Evolutionary conservation across 2,113 vertebrate genomes (phyloP).

Genomic region (Mormyrus iriodes): DNA sequence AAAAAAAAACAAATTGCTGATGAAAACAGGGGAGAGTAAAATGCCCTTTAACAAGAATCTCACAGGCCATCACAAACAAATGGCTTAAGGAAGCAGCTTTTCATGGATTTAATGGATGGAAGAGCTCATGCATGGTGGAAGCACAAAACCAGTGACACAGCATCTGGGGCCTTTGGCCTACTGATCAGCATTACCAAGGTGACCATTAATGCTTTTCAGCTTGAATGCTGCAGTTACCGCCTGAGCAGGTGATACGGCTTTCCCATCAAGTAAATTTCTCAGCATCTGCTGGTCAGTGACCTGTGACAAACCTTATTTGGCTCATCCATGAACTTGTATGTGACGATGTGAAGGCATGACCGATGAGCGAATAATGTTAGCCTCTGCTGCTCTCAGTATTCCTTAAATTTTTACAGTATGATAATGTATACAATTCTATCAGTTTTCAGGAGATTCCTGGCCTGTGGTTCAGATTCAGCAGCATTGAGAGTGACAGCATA

Average conservation of each 20-base stretch:
- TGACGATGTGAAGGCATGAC: not conserved
- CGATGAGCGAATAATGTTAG: not conserved
- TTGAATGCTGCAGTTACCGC: not conserved
- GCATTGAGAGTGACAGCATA: not conserved
- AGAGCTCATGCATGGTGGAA: not conserved
- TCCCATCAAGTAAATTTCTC: not conserved
- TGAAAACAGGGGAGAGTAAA: not conserved
- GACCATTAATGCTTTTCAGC: slow-evolving; percentile 20
- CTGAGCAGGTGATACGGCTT: slow-evolving; percentile 12
- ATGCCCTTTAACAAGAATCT: not conserved
- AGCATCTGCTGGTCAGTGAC: not conserved
- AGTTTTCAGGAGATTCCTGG: not conserved
- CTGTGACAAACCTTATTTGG: not conserved
- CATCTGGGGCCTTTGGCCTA: not conserved
- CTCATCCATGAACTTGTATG: not conserved
- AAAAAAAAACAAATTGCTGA: not conserved
- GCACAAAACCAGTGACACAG: not conserved
- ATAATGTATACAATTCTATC: not conserved
- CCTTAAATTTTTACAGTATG: not conserved
- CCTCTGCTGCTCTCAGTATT: not conserved
- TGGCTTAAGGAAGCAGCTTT: not conserved
- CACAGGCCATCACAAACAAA: not conserved
- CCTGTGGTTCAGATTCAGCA: not conserved
- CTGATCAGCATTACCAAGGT: not conserved
- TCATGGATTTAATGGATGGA: not conserved